Conservation (phyloP, 2,888 invertebrate genomes). For the Pheosia tremula region DNA sequence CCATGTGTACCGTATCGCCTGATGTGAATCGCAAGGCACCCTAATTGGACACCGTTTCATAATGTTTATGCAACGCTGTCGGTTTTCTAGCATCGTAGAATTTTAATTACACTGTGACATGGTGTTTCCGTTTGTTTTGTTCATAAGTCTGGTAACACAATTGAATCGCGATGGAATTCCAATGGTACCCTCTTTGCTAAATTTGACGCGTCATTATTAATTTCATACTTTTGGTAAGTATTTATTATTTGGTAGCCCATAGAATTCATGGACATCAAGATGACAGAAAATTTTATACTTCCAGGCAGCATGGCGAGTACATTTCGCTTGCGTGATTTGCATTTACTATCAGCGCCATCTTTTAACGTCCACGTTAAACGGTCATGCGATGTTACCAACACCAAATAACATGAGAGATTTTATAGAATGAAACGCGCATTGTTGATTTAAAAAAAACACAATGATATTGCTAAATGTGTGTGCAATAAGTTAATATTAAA, state of each 20-base stretch:
- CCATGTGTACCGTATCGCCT: not conserved
- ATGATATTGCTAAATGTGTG: not conserved
- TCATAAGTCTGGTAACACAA: not conserved
- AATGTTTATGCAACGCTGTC: constrained; percentile 24
- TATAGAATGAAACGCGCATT: not conserved
- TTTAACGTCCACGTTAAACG: not conserved
- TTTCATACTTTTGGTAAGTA: too few relatives aligned
- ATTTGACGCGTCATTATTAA: too few relatives aligned
- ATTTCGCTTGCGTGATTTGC: not conserved
- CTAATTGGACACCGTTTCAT: constrained; percentile 15
- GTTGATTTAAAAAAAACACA: not conserved
- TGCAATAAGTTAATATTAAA: not conserved
- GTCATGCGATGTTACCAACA: not conserved
- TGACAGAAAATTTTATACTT: not conserved
- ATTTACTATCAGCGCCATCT: constrained; percentile 1
- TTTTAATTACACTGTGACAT: constrained; percentile 2
- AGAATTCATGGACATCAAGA: too few relatives aligned
- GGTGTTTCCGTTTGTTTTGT: not conserved
- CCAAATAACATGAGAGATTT: not conserved
- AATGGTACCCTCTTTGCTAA: too few relatives aligned
- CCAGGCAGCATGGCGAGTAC: not conserved
- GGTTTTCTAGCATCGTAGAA: not conserved
- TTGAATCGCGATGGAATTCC: too few relatives aligned
- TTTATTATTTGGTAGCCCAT: too few relatives aligned
- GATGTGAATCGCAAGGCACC: constrained; percentile 5